Evolutionary conservation across 2,888 invertebrate species (phyloP).

Genomic region (Apotomis betuletana): DNA sequence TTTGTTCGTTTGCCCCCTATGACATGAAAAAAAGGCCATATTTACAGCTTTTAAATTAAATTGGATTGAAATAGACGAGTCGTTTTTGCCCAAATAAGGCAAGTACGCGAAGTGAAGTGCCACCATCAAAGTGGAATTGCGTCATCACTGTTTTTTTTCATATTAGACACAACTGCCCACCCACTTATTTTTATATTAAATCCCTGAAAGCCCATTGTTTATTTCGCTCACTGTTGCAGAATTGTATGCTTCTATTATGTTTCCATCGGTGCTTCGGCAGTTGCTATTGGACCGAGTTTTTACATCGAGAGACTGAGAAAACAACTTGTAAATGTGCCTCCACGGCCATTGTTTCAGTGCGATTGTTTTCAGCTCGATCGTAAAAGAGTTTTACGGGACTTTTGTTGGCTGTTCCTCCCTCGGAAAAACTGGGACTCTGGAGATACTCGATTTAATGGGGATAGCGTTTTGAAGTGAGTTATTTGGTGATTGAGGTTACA

Average conservation of each 20-base stretch:
- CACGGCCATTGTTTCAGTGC: conserved; percentile 13
- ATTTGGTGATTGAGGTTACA: background rate
- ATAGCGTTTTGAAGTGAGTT: background rate
- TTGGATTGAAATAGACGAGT: no score
- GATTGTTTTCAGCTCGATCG: conserved; percentile 25
- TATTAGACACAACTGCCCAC: no score
- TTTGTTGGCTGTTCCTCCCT: background rate
- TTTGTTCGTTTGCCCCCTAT: no score
- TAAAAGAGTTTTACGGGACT: conserved; percentile 32
- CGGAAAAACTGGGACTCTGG: background rate
- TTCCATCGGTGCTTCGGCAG: background rate
- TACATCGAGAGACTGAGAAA: background rate
- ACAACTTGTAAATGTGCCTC: conserved; percentile 3
- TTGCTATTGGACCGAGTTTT: background rate
- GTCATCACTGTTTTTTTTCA: no score
- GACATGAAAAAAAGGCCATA: no score
- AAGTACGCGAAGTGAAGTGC: no score
- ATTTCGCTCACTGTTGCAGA: background rate
- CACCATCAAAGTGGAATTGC: no score
- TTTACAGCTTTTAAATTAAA: no score
- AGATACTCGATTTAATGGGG: background rate
- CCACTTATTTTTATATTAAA: no score
- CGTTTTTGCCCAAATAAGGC: no score
- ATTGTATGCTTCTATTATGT: background rate
- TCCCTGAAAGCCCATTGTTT: no score